Evolutionary conservation across 1,140 invertebrate species (phyloP), one percentile per base, ranked within the genome.

Genomic region (Rhysida immarginata): DNA sequence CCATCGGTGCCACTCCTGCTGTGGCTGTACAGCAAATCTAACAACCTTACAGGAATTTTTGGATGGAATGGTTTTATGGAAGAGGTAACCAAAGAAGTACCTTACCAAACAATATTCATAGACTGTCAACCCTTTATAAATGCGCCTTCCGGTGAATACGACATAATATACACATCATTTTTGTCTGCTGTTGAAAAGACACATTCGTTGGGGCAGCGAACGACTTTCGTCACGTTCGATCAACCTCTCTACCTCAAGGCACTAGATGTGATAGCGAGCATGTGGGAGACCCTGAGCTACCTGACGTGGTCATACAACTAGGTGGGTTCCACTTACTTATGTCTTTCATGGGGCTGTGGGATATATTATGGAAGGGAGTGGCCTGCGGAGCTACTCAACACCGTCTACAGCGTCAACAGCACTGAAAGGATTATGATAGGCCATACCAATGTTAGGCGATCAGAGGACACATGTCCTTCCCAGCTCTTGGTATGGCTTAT

Each of bases 161-260:
- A 60, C 45, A 63, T 61, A 53, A 60, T 63, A 24, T 63, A 53
- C 24, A 59, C 58, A 50, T 45, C 35, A 24, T 46, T 60, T 25
- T 27, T 48, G 35, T 2, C 26, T 26, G 57, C 59, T 21, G 26
- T 52, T 18, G 35, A 59, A 25, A 55, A 59, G 50, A 20, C 21
- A 20, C 56, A 57, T 48, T 1, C 26, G 27, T 18, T 45, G 16
- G 16, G 53, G 13, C 65, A 67, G 60, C 63, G 54, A 41, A 62
- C 57, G 2, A 58, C 54, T 53, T 54, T 69, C 21, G 62, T 69
- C 0, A 69, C 65, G 21, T 69, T 67, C 61, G 65, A 67, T 54
- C 66, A 66, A 49, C 65, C 65, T 8, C 59, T 68, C 2, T 66
- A 66, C 42, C 48, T 51, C 1, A 67, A 66, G 63, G 67, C 64